Conservation (phyloP, 2,888 invertebrate genomes). For the Thymelicus acteon region DNA sequence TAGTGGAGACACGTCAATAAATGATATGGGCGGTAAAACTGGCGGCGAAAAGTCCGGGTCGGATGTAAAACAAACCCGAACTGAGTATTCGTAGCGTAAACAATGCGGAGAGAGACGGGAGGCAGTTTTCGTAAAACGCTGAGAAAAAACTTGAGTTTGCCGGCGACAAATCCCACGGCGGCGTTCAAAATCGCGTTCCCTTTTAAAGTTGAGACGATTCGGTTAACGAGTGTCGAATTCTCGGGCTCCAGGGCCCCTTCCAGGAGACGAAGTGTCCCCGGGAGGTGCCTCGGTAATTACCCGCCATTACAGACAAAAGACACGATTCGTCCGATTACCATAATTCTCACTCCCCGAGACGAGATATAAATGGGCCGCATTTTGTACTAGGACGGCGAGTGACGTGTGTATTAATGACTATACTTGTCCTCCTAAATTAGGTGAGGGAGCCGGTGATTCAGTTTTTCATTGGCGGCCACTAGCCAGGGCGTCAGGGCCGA, state of each 20-base stretch:
- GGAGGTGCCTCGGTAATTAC: conserved; percentile 82
- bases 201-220: conserved; percentile 83
- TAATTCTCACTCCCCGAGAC: conserved; percentile 80
- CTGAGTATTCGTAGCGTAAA: conserved; percentile 52
- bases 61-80: conserved; percentile 48
- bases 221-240: conserved; percentile 83
- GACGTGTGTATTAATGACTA: conserved; percentile 84
- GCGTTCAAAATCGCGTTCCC: conserved; percentile 79
- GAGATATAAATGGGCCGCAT: conserved; percentile 82
- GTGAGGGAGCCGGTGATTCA: conserved; percentile 80
- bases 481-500: conserved; percentile 52
- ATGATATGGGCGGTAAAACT: conserved; percentile 60
- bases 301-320: conserved; percentile 84
- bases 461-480: conserved; percentile 74
- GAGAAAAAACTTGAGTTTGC: conserved; percentile 48
- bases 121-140: conserved; percentile 59
- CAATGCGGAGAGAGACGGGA: conserved; percentile 52
- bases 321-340: conserved; percentile 83
- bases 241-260: conserved; percentile 69
- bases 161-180: conserved; percentile 64
- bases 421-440: conserved; percentile 84
- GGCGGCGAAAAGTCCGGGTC: conserved; percentile 37
- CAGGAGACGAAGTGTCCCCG: conserved; percentile 74
- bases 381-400: conserved; percentile 82
- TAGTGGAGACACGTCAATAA: conserved; percentile 61